phyloP scores from a whole-genome alignment of 2,888 invertebrate genomes.

The Orthosia gothica region DNA sequence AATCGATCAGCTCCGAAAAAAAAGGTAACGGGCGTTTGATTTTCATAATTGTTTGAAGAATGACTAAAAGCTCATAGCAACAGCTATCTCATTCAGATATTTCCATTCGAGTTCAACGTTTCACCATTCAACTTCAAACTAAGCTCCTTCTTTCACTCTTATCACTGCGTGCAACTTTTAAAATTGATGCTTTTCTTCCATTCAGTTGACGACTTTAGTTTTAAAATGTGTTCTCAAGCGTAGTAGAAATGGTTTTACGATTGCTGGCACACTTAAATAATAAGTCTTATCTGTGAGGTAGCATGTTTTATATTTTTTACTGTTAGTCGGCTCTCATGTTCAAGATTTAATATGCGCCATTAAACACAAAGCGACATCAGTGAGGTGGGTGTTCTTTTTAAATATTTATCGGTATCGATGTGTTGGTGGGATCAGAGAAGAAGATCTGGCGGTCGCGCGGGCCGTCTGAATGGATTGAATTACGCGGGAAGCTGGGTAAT shows the following conservation, averaged over 20 bases:
- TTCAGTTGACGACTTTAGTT: slow-evolving; percentile 77
- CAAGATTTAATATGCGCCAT: slow-evolving; percentile 59
- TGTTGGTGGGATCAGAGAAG: slow-evolving; percentile 49
- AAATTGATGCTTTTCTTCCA: slow-evolving; percentile 81
- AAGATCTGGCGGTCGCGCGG: slow-evolving; percentile 44
- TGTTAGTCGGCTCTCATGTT: slow-evolving; percentile 30
- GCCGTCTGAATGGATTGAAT: slow-evolving; percentile 64
- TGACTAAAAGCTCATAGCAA: background rate
- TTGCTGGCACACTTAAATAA: slow-evolving; percentile 62
- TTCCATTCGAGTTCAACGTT: slow-evolving; percentile 63
- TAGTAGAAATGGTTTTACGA: slow-evolving; percentile 74
- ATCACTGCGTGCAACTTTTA: slow-evolving; percentile 79
- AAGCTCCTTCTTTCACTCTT: slow-evolving; percentile 71
- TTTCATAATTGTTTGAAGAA: slow-evolving; percentile 24
- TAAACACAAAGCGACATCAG: slow-evolving; percentile 47
- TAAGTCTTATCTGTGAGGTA: slow-evolving; percentile 28
- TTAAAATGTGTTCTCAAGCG: slow-evolving; percentile 79
- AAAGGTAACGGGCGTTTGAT: background rate
- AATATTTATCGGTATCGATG: slow-evolving; percentile 60
- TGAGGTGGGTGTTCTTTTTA: slow-evolving; percentile 61
- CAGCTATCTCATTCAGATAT: slow-evolving; percentile 26
- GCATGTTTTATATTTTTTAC: slow-evolving; percentile 34
- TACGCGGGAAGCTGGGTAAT: slow-evolving; percentile 62
- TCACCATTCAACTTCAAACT: slow-evolving; percentile 74
- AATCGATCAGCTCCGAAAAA: slow-evolving; percentile 7